Evolutionary conservation across 2,888 invertebrate genomes (phyloP), one percentile per base, ranked within the genome.

Genomic region (Lepidonotus clava): DNA sequence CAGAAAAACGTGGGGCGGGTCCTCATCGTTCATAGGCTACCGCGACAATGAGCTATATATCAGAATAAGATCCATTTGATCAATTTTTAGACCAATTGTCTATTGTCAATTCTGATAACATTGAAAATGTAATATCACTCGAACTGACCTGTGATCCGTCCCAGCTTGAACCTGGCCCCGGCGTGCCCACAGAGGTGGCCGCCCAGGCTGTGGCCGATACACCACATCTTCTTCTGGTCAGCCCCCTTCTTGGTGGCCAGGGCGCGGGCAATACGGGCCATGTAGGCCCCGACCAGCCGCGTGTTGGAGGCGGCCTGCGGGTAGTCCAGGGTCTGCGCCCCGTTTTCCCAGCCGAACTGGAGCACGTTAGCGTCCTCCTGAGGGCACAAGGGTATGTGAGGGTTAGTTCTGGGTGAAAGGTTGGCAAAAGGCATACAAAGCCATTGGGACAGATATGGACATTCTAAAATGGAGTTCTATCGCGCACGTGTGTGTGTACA

Each of bases 151-250:
- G 93, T 93, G 24, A 94, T 94, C 86, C 94, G 90, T 4, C 92
- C 92, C 0, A 94, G 84, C 40, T 90, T 91, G 0, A 89, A 89
- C 5, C 67, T 77, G 41, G 89, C 95, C 11, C 97, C 98, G 0
- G 97, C 97, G 92, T 98, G 98, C 21, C 97, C 97, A 0, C 97
- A 97, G 0, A 97, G 96, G 92, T 98, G 98, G 0, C 97, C 97
- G 0, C 98, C 98, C 87, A 98, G 95, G 88, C 97, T 97, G 95
- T 98, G 98, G 0, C 98, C 98, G 89, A 98, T 97, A 87, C 98
- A 95, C 93, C 98, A 98, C 21, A 97, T 96, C 90, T 97, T 86
- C 0, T 87, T 67, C 21, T 85, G 36, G 0, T 86, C 40, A 32
- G 89, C 86, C 0, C 90, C 91, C 1, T 53, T 80, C 5, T 67